A percentile compares a stretch with the other conserved stretches of the same genome.
Conservation (phyloP, 2,888 invertebrate species). For the Sminthurinus aureus region DNA sequence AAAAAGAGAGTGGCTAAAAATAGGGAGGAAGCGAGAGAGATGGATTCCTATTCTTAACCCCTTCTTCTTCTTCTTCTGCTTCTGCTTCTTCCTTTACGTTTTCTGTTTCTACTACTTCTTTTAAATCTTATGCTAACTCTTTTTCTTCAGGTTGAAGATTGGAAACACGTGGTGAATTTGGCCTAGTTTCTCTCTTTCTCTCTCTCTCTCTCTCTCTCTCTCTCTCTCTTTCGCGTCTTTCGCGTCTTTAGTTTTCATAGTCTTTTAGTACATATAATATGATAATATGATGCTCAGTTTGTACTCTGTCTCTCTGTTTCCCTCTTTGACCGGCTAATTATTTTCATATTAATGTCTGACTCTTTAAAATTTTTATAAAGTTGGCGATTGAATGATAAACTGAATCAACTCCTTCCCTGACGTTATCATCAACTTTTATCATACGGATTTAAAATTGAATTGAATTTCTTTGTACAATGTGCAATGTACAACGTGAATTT, state of each 20-base stretch:
- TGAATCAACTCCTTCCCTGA: neutral
- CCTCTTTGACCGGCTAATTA: slow-evolving; percentile 51
- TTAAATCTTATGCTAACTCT: too few species aligned
- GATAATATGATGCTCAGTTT: too few species aligned
- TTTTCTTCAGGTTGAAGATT: too few species aligned
- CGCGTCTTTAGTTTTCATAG: too few species aligned
- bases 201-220: too few species aligned
- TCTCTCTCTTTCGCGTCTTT: too few species aligned
- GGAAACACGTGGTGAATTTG: too few species aligned
- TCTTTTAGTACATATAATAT: too few species aligned
- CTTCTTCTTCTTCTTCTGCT: neutral
- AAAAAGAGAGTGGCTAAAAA: slow-evolving; percentile 48
- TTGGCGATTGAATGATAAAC: slow-evolving; percentile 20
- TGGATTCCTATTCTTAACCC: slow-evolving; percentile 55
- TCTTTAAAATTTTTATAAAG: neutral
- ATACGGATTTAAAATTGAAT: slow-evolving; percentile 5
- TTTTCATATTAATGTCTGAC: slow-evolving; percentile 40
- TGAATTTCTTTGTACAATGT: neutral
- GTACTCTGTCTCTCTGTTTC: too few species aligned
- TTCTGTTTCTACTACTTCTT: too few species aligned
- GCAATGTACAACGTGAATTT: neutral
- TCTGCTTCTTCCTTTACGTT: neutral
- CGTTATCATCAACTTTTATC: neutral
- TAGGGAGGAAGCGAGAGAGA: slow-evolving; percentile 45
- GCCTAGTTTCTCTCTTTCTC: too few species aligned